phyloP scores from a whole-genome alignment of 1,140 invertebrate species.

The Drosophila obscura region DNA sequence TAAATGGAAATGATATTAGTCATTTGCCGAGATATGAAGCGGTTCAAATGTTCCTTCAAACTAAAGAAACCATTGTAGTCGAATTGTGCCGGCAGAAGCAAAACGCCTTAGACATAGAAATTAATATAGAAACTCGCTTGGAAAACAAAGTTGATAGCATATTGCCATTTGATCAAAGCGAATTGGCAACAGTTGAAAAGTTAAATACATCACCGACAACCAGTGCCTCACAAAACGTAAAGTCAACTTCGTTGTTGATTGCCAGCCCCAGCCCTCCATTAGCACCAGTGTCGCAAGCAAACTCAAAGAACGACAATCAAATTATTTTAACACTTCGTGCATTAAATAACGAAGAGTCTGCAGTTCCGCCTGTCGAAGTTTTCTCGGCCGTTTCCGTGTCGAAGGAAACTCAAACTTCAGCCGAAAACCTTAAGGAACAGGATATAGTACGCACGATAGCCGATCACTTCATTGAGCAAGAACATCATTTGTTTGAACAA shows the following conservation, averaged over 20 bases:
- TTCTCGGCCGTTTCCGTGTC: neutral
- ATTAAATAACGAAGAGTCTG: conserved; percentile 10
- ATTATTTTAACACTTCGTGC: conserved; percentile 60
- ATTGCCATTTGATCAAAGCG: too few relatives aligned
- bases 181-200: neutral
- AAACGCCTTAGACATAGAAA: conserved; percentile 19
- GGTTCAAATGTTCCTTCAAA: conserved; percentile 88
- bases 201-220: conserved; percentile 1
- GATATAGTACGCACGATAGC: conserved; percentile 50
- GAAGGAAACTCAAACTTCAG: conserved; percentile 27
- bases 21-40: conserved; percentile 89
- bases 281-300: neutral
- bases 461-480: conserved; percentile 82
- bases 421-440: conserved; percentile 13
- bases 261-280: too few relatives aligned
- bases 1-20: conserved; percentile 90
- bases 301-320: conserved; percentile 22
- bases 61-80: conserved; percentile 89
- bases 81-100: conserved; percentile 86
- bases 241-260: conserved; percentile 7
- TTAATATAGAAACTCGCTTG: neutral
- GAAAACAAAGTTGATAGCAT: too few relatives aligned
- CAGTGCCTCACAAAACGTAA: conserved; percentile 17
- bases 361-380: neutral
- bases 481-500: conserved; percentile 84